These are phyloP conservation scores for Nothoprocta perdicaria DNA, from an alignment of 2,113 vertebrate genomes.

Conservation along the genomic window DNA sequence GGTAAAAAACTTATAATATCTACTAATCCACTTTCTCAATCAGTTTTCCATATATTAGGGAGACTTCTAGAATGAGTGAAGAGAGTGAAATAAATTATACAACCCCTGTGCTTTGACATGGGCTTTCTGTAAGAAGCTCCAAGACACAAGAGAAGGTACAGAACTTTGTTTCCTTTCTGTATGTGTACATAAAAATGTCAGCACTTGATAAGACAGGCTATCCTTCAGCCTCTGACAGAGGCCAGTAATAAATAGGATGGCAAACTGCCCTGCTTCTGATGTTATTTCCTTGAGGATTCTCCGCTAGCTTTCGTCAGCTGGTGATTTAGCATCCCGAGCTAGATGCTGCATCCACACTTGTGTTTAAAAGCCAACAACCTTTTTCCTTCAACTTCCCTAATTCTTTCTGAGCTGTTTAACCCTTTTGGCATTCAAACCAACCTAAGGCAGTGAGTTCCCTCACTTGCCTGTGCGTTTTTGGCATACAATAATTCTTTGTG, in stretches of 20 bases:
- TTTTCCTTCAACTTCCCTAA: background rate
- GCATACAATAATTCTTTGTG: background rate
- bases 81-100: background rate
- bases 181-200: background rate
- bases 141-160: background rate
- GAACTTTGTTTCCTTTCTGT: background rate
- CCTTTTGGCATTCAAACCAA: background rate
- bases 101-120: accelerated
- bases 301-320: background rate
- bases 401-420: background rate
- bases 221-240: background rate
- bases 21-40: background rate
- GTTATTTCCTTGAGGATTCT: background rate
- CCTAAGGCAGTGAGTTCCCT: background rate
- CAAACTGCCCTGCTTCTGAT: background rate
- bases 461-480: background rate
- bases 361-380: background rate
- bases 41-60: background rate
- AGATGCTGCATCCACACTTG: background rate
- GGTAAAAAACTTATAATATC: background rate
- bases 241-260: background rate
- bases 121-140: background rate
- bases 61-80: background rate
- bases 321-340: background rate
- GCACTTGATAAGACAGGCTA: background rate